Evolutionary conservation across 2,888 invertebrate species (phyloP).

Genomic region (Argynnis bischoffii): DNA sequence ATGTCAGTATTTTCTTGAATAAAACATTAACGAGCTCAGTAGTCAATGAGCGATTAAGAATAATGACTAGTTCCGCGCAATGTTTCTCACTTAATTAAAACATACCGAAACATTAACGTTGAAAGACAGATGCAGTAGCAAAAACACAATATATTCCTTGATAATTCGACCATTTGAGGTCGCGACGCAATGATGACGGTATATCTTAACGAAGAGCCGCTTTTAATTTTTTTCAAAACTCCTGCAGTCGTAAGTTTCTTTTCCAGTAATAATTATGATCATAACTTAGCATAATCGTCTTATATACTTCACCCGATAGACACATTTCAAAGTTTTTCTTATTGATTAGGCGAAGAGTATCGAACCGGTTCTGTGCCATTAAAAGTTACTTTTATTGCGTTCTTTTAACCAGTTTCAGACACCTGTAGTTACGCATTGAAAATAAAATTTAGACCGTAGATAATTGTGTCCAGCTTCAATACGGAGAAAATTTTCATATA

Average conservation of each 20-base stretch:
- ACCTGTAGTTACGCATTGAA: conserved; percentile 41
- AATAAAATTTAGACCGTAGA: conserved; percentile 29
- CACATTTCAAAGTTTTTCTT: conserved; percentile 43
- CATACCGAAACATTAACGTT: conserved; percentile 54
- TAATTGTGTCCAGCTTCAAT: conserved; percentile 28
- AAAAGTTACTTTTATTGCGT: conserved; percentile 40
- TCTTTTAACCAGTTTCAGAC: conserved; percentile 39
- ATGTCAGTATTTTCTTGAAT: conserved; percentile 33
- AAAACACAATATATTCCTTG: conserved; percentile 58
- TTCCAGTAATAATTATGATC: conserved; percentile 49
- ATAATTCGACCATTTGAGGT: conserved; percentile 58
- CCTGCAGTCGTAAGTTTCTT: conserved; percentile 45
- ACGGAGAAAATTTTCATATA: conserved; percentile 46
- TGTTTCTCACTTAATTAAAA: conserved; percentile 73
- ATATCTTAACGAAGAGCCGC: conserved; percentile 51
- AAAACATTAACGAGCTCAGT: conserved; percentile 41
- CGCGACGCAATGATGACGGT: conserved; percentile 44
- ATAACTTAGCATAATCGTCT: conserved; percentile 55
- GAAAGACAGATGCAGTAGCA: conserved; percentile 62
- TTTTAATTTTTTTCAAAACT: conserved; percentile 50
- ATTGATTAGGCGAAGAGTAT: conserved; percentile 38
- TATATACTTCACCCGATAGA: conserved; percentile 48
- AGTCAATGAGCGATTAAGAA: conserved; percentile 54
- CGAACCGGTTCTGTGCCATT: conserved; percentile 39
- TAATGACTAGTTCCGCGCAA: conserved; percentile 54